Evolutionary conservation across 2,113 vertebrate genomes (phyloP).

Genomic region (Corydoras sp.): DNA sequence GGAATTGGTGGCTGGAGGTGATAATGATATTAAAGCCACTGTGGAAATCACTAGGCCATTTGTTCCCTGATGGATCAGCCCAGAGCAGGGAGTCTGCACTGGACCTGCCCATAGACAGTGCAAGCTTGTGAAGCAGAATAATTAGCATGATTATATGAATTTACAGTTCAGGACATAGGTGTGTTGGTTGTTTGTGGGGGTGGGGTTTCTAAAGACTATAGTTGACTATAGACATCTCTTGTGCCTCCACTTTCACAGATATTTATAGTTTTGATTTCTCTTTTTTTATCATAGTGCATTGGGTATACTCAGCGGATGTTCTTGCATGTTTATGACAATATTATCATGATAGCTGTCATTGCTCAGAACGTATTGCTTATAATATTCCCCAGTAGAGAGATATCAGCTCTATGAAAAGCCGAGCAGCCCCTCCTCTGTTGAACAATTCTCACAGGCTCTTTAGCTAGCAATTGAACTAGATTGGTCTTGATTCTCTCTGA

Average conservation of each 20-base stretch:
- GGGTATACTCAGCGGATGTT: constrained; percentile 9
- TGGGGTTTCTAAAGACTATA: not conserved
- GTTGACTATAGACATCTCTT: not conserved
- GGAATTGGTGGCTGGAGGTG: constrained; percentile 57
- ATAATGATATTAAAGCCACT: constrained; percentile 74
- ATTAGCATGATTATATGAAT: constrained; percentile 72
- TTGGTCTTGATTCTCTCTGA: constrained; percentile 44
- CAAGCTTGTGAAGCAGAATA: constrained; percentile 70
- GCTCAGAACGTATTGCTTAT: constrained; percentile 13
- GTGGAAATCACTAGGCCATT: constrained; percentile 64
- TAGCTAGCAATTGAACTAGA: constrained; percentile 45
- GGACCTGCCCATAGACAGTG: constrained; percentile 60
- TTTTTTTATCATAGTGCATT: not conserved
- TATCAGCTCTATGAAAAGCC: constrained; percentile 3
- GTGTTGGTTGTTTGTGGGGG: constrained; percentile 39
- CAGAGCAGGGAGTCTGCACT: constrained; percentile 57
- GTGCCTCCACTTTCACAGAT: constrained; percentile 19
- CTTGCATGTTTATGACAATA: constrained; percentile 30
- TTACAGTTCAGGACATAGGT: constrained; percentile 60
- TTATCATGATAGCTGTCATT: constrained; percentile 25
- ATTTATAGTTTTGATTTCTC: constrained; percentile 6
- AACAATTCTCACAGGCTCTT: constrained; percentile 37
- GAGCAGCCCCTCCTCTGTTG: not conserved
- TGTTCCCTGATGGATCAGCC: constrained; percentile 60
- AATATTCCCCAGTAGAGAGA: constrained; percentile 32